Evolutionary conservation across 2,797 vertebrate species (phyloP).

Genomic region (Oreonectes daqikongensis): DNA sequence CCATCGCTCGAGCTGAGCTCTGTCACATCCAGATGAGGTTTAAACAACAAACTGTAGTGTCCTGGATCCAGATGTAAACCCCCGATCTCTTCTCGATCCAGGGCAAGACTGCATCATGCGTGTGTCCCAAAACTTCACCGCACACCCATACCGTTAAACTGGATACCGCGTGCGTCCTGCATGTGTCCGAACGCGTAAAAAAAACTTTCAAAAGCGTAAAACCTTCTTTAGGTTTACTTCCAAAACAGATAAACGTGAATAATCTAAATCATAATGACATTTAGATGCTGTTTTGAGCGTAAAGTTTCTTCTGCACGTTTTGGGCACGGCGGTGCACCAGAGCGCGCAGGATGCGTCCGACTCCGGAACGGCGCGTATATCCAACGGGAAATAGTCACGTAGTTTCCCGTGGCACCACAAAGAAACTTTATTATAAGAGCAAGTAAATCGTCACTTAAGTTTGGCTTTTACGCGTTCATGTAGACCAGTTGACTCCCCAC

Average conservation of each 20-base stretch:
- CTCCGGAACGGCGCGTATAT: constrained; percentile 2
- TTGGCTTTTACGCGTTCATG: not conserved
- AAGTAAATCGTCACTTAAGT: not conserved
- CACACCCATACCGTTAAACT: not conserved
- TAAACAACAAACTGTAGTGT: constrained; percentile 43
- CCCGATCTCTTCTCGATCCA: constrained; percentile 3
- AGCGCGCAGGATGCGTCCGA: not conserved
- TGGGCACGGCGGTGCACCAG: not conserved
- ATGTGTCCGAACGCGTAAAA: not conserved
- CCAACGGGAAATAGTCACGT: not conserved
- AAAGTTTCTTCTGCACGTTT: constrained; percentile 1
- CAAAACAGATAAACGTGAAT: not conserved
- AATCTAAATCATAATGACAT: constrained; percentile 1
- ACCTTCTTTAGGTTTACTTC: not conserved
- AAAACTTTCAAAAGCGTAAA: too few relatives aligned
- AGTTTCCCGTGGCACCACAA: not conserved
- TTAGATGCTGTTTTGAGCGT: not conserved
- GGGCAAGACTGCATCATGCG: constrained; percentile 6
- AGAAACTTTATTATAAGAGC: too few relatives aligned
- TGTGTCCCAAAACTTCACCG: not conserved
- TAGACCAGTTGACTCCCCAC: not conserved
- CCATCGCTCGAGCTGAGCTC: constrained; percentile 77
- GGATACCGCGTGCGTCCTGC: constrained; percentile 1
- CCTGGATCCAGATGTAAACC: constrained; percentile 34
- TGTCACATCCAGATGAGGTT: constrained; percentile 55